Percentiles rank a stretch among this genome's conserved stretches.
These are phyloP conservation scores for Pectinophora gossypiella DNA, from an alignment of 1,140 invertebrate species.

Conservation along the genomic window DNA sequence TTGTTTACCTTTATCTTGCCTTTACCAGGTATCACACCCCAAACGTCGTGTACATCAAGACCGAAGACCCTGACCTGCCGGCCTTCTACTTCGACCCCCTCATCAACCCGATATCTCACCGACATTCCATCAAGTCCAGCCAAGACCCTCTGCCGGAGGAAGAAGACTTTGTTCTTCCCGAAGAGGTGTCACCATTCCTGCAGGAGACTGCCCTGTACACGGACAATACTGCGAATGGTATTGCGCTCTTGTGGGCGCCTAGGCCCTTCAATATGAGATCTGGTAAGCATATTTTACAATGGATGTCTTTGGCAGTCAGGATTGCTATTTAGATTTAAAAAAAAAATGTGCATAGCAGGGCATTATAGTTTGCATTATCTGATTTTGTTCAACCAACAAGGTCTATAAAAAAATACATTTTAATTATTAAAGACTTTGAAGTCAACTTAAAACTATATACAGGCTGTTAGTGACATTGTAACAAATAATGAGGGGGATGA, in stretches of 20 bases:
- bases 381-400: no score
- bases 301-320: no score
- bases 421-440: no score
- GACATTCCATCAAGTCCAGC: constrained; percentile 88
- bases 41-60: constrained; percentile 99
- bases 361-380: constrained; percentile 9
- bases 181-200: constrained; percentile 93
- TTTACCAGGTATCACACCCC: constrained; percentile 96
- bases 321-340: background rate
- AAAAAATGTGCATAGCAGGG: constrained; percentile 1
- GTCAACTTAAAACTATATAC: no score
- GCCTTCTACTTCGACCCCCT: constrained; percentile 99
- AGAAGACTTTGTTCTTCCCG: constrained; percentile 95
- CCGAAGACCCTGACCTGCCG: constrained; percentile 99
- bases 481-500: no score
- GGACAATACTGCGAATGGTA: constrained; percentile 99
- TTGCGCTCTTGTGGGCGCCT: constrained; percentile 98
- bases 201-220: constrained; percentile 97
- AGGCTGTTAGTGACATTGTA: no score
- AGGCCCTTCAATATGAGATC: constrained; percentile 98
- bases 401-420: no score
- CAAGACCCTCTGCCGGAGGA: constrained; percentile 93
- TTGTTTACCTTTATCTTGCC: background rate
- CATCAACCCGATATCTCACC: constrained; percentile 98
- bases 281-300: constrained; percentile 67